Conservation (phyloP, 2,113 vertebrate species). For the Trachemys scripta region DNA sequence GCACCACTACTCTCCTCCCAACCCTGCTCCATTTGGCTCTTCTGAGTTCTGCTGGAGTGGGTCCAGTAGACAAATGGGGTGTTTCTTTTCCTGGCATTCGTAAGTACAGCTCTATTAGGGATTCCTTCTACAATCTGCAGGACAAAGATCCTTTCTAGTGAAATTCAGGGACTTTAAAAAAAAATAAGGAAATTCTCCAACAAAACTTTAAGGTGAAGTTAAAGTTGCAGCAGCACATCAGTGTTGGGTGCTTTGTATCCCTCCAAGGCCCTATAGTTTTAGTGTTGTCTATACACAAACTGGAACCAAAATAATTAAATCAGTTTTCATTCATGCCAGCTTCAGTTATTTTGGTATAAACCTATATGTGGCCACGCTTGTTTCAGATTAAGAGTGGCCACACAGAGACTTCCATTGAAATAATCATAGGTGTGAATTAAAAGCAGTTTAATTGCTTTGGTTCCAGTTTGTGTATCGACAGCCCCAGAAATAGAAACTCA, state of each 20-base stretch:
- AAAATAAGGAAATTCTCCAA: not conserved
- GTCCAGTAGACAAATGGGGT: not conserved
- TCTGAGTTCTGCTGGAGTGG: fast-evolving
- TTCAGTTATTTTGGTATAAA: fast-evolving
- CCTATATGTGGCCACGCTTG: fast-evolving
- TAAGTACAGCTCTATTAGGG: not conserved
- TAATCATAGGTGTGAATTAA: fast-evolving
- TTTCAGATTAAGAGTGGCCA: not conserved
- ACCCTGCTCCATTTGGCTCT: fast-evolving
- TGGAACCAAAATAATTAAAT: fast-evolving
- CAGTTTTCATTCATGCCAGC: not conserved
- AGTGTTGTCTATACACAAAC: fast-evolving
- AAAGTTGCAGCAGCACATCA: not conserved
- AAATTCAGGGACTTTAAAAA: not conserved
- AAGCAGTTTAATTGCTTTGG: not conserved
- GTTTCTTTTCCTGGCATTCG: not conserved
- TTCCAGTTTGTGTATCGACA: fast-evolving
- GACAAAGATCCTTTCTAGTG: not conserved
- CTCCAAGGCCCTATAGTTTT: fast-evolving
- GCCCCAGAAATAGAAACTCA: not conserved
- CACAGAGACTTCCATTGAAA: not conserved
- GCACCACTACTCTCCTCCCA: not conserved
- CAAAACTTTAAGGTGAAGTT: not conserved
- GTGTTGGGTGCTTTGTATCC: not conserved
- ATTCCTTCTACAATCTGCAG: not conserved